These are phyloP conservation scores for Phaenicophaeus curvirostris DNA, from an alignment of 2,797 vertebrate species.

Conservation along the genomic window DNA sequence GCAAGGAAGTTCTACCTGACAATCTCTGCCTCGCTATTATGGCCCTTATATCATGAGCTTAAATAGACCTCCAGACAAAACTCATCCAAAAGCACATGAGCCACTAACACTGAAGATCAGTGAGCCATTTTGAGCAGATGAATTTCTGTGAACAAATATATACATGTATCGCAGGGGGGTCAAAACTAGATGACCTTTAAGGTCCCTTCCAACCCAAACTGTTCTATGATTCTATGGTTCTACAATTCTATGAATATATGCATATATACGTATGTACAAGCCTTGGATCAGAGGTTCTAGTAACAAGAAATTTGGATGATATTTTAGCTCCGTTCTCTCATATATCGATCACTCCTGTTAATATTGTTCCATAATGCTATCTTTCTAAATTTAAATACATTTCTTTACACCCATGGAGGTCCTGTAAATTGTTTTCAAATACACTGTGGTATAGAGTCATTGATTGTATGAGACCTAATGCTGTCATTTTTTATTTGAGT, in stretches of 20 bases:
- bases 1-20: accelerated
- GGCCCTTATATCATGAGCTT: not conserved
- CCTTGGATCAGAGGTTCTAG: not conserved
- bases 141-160: not conserved
- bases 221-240: too few relatives aligned
- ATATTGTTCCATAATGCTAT: not conserved
- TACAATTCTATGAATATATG: too few relatives aligned
- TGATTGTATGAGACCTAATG: not conserved
- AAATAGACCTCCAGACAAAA: not conserved
- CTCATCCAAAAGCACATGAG: not conserved
- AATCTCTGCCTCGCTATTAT: not conserved
- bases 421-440: not conserved
- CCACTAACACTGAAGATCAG: not conserved
- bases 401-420: not conserved
- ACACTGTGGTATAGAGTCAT: not conserved
- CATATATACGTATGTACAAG: not conserved
- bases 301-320: not conserved
- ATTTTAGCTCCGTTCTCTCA: not conserved
- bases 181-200: too few relatives aligned
- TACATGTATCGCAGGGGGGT: too few relatives aligned
- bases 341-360: not conserved
- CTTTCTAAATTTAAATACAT: not conserved
- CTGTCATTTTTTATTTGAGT: not conserved
- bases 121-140: not conserved
- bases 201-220: too few relatives aligned